Percentiles rank a stretch among this genome's conserved stretches.
phyloP scores from a whole-genome alignment of 2,888 invertebrate genomes.

The Azorinus chamasolen region DNA sequence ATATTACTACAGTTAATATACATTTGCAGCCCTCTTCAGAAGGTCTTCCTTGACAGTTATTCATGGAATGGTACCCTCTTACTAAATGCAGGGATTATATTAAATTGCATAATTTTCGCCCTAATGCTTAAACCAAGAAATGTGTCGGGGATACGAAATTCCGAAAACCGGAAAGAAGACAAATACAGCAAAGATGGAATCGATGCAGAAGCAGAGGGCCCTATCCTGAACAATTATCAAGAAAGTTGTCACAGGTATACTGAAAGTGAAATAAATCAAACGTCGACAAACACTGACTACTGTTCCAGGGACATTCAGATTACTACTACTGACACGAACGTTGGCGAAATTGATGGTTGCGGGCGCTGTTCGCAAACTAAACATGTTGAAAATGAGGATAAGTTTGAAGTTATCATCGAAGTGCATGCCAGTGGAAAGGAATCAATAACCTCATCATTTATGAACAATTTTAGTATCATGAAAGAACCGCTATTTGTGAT shows the following conservation, averaged over 20 bases:
- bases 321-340: too few relatives aligned
- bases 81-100: conserved; percentile 92
- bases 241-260: not conserved
- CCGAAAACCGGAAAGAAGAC: not conserved
- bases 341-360: too few relatives aligned
- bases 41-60: conserved; percentile 89
- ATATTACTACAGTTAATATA: conserved; percentile 86
- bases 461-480: conserved; percentile 11
- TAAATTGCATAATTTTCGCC: conserved; percentile 94
- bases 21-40: conserved; percentile 90
- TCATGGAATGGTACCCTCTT: conserved; percentile 96
- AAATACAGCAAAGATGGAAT: not conserved
- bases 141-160: not conserved
- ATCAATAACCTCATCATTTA: not conserved
- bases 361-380: too few relatives aligned
- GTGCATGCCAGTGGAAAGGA: too few relatives aligned
- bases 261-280: not conserved
- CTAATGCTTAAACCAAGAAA: conserved; percentile 13
- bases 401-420: too few relatives aligned
- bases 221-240: not conserved
- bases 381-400: too few relatives aligned
- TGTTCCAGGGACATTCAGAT: too few relatives aligned
- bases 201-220: not conserved
- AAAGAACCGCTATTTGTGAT: conserved; percentile 90
- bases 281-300: too few relatives aligned